Evolutionary conservation across 2,888 invertebrate species (phyloP).

Genomic region (Nomada fucata): DNA sequence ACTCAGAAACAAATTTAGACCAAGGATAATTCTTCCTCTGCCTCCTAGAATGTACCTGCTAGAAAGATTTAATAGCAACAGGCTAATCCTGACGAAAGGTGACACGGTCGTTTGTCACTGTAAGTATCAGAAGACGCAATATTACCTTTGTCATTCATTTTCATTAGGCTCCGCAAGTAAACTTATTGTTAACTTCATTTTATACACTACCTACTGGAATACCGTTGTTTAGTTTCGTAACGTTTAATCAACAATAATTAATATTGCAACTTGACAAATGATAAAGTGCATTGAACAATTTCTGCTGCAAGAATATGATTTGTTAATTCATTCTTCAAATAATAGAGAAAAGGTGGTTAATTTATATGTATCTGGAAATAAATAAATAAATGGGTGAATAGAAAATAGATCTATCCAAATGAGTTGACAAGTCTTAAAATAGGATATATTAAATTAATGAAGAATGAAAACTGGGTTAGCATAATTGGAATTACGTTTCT

Average conservation of each 20-base stretch:
- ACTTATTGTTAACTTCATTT: not conserved
- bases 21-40: not conserved
- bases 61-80: not conserved
- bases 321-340: no score
- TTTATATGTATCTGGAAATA: no score
- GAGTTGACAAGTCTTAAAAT: no score
- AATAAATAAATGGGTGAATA: no score
- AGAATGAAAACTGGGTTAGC: no score
- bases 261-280: no score
- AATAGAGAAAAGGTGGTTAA: no score
- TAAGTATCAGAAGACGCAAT: not conserved
- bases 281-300: not conserved
- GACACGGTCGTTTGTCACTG: not conserved
- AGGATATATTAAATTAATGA: no score
- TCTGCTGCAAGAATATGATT: no score
- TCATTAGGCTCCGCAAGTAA: not conserved
- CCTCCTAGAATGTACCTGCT: not conserved
- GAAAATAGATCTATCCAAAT: no score
- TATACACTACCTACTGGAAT: not conserved
- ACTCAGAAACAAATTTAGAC: not conserved
- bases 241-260: not conserved
- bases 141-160: not conserved
- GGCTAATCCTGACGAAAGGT: not conserved
- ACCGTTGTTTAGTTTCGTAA: not conserved
- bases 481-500: no score